Evolutionary conservation across 2,888 invertebrate species (phyloP).

Genomic region (Anticlea derivata): DNA sequence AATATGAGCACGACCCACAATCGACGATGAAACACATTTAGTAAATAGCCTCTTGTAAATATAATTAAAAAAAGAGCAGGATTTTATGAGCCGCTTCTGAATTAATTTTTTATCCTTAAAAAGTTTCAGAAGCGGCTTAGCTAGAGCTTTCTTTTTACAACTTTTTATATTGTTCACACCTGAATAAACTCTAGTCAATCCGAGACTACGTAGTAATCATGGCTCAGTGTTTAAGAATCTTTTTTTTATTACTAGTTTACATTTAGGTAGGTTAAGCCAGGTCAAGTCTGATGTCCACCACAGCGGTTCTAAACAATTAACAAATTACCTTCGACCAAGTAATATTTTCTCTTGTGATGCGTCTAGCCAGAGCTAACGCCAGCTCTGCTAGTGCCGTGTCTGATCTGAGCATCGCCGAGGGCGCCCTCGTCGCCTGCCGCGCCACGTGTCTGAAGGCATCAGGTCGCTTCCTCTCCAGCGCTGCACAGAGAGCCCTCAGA

Average conservation of each 20-base stretch:
- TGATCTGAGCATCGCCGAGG: slow-evolving; percentile 83
- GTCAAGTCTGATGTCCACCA: no score
- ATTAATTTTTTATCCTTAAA: no score
- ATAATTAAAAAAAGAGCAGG: background rate
- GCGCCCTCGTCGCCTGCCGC: slow-evolving; percentile 87
- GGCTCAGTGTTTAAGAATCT: no score
- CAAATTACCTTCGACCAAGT: slow-evolving; percentile 89
- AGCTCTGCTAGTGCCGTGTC: slow-evolving; percentile 85
- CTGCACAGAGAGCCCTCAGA: slow-evolving; percentile 84
- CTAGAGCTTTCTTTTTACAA: no score
- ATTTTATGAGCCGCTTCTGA: background rate
- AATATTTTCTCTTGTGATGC: slow-evolving; percentile 88
- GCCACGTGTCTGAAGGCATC: slow-evolving; percentile 89
- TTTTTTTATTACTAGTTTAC: no score
- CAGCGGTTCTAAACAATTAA: no score
- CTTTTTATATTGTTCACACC: no score
- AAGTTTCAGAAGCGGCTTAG: no score
- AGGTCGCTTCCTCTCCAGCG: slow-evolving; percentile 91
- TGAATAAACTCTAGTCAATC: no score
- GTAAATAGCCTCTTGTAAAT: background rate
- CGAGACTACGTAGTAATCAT: no score
- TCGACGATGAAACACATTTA: background rate
- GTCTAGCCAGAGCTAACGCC: slow-evolving; percentile 87
- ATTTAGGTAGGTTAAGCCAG: no score
- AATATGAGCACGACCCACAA: background rate